Conservation (phyloP, 2,888 invertebrate species). For the Smittia sp. region DNA sequence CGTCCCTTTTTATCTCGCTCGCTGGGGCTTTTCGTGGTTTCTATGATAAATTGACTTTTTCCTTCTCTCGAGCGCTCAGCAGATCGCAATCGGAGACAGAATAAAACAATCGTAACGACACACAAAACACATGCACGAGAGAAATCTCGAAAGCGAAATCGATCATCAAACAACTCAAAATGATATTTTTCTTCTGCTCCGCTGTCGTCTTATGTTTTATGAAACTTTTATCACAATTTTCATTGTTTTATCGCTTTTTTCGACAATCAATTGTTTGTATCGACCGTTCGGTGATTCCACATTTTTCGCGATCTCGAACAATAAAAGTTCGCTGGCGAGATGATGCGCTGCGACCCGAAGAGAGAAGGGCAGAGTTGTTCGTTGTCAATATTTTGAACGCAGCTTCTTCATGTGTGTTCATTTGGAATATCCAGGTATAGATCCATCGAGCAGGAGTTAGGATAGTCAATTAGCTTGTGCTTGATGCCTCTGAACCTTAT, state of each 20-base stretch:
- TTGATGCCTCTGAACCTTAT: too few relatives aligned
- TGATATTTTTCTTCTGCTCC: slow-evolving; percentile 15
- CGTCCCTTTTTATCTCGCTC: not conserved
- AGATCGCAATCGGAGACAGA: slow-evolving; percentile 21
- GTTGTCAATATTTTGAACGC: too few relatives aligned
- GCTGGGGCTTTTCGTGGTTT: not conserved
- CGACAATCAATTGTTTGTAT: slow-evolving; percentile 27
- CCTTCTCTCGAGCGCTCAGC: not conserved
- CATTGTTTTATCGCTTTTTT: slow-evolving; percentile 34
- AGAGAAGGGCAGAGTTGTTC: too few relatives aligned
- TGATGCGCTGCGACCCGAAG: too few relatives aligned
- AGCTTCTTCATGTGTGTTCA: too few relatives aligned
- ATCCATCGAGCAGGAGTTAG: too few relatives aligned
- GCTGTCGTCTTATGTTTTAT: slow-evolving; percentile 27
- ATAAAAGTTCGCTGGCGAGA: not conserved
- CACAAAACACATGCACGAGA: slow-evolving; percentile 37
- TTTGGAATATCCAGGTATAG: too few relatives aligned
- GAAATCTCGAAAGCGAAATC: slow-evolving; percentile 9
- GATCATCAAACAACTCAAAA: slow-evolving; percentile 37
- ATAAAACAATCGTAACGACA: slow-evolving; percentile 36
- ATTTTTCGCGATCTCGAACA: not conserved
- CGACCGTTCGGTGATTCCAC: not conserved
- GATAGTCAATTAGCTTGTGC: too few relatives aligned
- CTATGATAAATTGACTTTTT: slow-evolving; percentile 36
- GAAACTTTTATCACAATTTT: slow-evolving; percentile 38